Percentiles rank a stretch among this genome's conserved stretches.
Conservation (phyloP, 2,113 vertebrate genomes). For the Myotis lucifugus region DNA sequence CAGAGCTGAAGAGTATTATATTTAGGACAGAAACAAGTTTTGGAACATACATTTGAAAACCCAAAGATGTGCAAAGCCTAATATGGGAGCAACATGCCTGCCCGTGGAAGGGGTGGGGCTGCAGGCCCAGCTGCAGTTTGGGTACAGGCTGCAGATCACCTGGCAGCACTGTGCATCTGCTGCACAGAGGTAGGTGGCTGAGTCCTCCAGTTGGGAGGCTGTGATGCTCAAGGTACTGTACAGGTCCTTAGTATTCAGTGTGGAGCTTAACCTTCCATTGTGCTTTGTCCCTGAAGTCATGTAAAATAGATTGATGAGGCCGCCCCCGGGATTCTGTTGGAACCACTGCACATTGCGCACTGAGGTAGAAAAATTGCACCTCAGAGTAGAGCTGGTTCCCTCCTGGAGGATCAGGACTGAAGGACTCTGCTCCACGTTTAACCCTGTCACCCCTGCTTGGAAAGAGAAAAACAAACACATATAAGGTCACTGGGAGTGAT, state of each 20-base stretch:
- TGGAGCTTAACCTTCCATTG: not conserved
- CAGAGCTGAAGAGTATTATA: not conserved
- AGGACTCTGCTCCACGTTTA: slow-evolving; percentile 30
- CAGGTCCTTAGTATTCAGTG: not conserved
- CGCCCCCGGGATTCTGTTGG: not conserved
- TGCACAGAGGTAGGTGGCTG: slow-evolving; percentile 45
- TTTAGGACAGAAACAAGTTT: not conserved
- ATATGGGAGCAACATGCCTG: not conserved
- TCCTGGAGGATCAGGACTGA: not conserved
- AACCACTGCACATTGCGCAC: not conserved
- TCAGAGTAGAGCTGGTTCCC: not conserved
- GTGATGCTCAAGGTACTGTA: not conserved
- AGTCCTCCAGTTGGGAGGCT: not conserved
- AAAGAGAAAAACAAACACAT: not conserved
- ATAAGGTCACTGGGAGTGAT: not conserved
- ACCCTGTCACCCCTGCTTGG: slow-evolving; percentile 19
- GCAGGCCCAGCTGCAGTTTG: slow-evolving; percentile 13
- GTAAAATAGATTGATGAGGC: not conserved
- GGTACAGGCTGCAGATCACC: not conserved
- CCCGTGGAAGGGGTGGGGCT: accelerated
- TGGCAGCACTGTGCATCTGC: not conserved
- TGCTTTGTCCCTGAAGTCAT: not conserved
- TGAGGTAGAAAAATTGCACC: not conserved
- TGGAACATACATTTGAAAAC: not conserved
- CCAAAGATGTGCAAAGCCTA: not conserved